Base-by-base conservation (phyloP, 1,140 invertebrate genomes). In the Cecropterus lyciades region DNA sequence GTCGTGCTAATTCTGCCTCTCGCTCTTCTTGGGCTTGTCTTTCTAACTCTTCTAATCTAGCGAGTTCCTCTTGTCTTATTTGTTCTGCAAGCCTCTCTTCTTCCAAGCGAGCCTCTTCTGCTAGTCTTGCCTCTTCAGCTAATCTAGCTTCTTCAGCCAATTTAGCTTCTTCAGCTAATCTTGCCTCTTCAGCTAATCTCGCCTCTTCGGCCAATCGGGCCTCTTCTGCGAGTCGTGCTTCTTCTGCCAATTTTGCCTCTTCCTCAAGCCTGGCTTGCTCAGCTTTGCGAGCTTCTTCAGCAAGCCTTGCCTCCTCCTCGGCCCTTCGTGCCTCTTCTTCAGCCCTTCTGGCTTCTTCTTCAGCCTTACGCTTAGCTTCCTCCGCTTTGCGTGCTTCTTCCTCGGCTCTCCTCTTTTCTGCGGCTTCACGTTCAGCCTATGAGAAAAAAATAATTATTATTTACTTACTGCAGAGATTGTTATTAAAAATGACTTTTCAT, bases 1-100 rank as follows among this genome's bases (percentile, higher is more conserved):
- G 94, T 70, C 93, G 85, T 49, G 93, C 94, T 45, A 94, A 81
- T 83, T 95, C 94, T 14, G 86, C 93, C 80, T 94, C 94, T 5
- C 91, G 86, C 71, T 95, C 94, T 79, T 94, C 93, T 75, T 92
- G 89, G 2, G 94, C 93, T 57, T 93, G 91, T 71, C 82, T 87
- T 65, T 93, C 92, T 15, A 93, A 69, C 88, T 95, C 94, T 65
- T 86, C 87, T 57, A 92, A 79, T 59, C 89, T 87, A 3, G 84
- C 88, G 11, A 94, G 76, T 77, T 94, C 93, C 65, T 94, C 93
- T 69, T 94, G 92, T 53, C 92, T 91, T 16, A 85, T 87, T 70
- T 94, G 93, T 85, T 94, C 94, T 42, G 94, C 94, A 85, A 93
- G 86, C 81, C 93, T 84, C 87, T 91, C 77, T 85, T 93, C 77